These are phyloP conservation scores for Ptyas mucosa DNA, from an alignment of 2,113 vertebrate genomes.

Conservation along the genomic window DNA sequence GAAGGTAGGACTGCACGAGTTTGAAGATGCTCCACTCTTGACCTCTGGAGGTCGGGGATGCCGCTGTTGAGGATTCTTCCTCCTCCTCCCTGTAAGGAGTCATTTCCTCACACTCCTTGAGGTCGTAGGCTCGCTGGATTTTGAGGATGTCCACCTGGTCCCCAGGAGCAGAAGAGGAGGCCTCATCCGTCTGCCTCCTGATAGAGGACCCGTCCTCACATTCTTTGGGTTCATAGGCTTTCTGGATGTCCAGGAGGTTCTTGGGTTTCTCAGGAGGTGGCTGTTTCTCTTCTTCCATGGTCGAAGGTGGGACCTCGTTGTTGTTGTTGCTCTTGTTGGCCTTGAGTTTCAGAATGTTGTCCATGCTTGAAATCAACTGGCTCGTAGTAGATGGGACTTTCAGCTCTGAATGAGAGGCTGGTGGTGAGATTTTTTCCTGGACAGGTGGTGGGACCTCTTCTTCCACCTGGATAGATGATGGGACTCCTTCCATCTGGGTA, in stretches of 20 bases:
- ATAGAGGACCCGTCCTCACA: neutral
- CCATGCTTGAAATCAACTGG: neutral
- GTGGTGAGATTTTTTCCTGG: too few species aligned
- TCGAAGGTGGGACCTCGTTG: neutral
- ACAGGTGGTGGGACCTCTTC: too few species aligned
- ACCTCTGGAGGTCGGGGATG: rapidly evolving
- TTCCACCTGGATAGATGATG: too few species aligned
- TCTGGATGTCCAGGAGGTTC: neutral
- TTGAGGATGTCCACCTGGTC: slow-evolving; percentile 19
- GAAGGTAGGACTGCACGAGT: neutral
- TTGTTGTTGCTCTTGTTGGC: neutral
- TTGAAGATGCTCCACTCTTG: neutral
- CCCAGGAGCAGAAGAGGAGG: neutral
- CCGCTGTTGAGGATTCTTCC: too few species aligned
- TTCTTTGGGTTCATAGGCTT: neutral
- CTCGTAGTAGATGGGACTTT: neutral
- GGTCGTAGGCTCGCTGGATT: neutral
- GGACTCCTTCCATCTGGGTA: too few species aligned
- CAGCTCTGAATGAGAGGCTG: rapidly evolving
- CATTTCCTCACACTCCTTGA: neutral
- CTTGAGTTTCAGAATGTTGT: neutral
- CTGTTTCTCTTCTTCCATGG: neutral
- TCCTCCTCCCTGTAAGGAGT: neutral
- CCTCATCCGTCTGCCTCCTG: neutral
- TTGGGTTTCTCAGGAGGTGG: neutral